A percentile compares a stretch with the other conserved stretches of the same genome.
phyloP scores from a whole-genome alignment of 2,888 invertebrate species.

The Teleogryllus oceanicus region DNA sequence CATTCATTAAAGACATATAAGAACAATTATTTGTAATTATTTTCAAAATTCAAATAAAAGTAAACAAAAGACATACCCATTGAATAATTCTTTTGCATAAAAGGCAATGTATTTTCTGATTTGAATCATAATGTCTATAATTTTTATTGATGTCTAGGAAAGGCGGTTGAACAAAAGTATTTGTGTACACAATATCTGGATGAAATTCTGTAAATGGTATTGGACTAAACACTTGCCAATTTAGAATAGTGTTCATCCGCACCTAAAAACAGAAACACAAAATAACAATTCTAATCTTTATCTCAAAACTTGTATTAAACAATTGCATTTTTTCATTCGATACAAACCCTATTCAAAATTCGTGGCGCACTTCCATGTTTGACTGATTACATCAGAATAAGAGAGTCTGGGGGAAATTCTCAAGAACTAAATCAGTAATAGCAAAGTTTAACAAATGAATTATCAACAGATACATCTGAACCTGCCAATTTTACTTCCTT shows the following conservation, averaged over 20 bases:
- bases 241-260: slow-evolving; percentile 89
- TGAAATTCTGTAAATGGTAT: slow-evolving; percentile 86
- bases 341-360: slow-evolving; percentile 82
- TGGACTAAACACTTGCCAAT: slow-evolving; percentile 88
- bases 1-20: neutral
- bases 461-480: slow-evolving; percentile 47
- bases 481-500: slow-evolving; percentile 66
- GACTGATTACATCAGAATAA: slow-evolving; percentile 67
- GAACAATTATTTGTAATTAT: neutral
- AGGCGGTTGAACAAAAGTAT: slow-evolving; percentile 47
- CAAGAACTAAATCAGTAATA: slow-evolving; percentile 64
- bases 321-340: slow-evolving; percentile 22
- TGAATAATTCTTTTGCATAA: slow-evolving; percentile 78
- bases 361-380: slow-evolving; percentile 67
- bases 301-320: neutral
- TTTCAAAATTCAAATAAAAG: neutral
- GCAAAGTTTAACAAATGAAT: slow-evolving; percentile 51
- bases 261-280: slow-evolving; percentile 55
- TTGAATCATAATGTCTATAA: slow-evolving; percentile 74
- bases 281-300: slow-evolving; percentile 11
- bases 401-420: slow-evolving; percentile 67
- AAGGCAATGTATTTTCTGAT: slow-evolving; percentile 73
- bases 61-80: slow-evolving; percentile 51
- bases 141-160: slow-evolving; percentile 65
- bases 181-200: slow-evolving; percentile 57